phyloP scores from a whole-genome alignment of 2,797 vertebrate species.

The Molothrus aeneus region DNA sequence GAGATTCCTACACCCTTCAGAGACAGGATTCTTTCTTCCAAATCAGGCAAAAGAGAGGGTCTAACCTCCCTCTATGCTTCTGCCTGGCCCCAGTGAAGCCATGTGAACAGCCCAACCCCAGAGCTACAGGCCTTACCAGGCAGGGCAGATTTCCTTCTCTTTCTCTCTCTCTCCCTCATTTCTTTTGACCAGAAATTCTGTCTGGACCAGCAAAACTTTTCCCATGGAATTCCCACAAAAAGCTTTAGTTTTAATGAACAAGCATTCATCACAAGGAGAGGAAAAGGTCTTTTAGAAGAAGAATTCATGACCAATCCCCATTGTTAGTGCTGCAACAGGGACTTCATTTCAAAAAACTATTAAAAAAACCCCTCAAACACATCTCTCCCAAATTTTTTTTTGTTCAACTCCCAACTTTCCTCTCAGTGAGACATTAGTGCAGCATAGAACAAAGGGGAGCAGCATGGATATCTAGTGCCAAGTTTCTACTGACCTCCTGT shows the following conservation, averaged over 20 bases:
- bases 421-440: background rate
- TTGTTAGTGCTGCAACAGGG: background rate
- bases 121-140: background rate
- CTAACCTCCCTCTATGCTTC: background rate
- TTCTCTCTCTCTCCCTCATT: background rate
- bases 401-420: background rate
- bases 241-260: conserved; percentile 32
- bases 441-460: background rate
- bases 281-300: conserved; percentile 9
- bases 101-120: background rate
- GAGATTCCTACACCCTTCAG: background rate
- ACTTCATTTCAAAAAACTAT: background rate
- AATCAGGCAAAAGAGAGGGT: background rate
- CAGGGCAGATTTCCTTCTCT: background rate
- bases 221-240: conserved; percentile 40
- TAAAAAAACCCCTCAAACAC: background rate
- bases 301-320: background rate
- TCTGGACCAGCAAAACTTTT: background rate
- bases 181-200: conserved; percentile 38
- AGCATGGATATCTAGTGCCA: background rate
- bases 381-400: background rate
- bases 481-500: background rate
- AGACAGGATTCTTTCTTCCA: background rate
- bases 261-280: background rate
- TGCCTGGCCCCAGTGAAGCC: background rate